Evolutionary conservation across 2,888 invertebrate species (phyloP).

Genomic region (Plebejus anna): DNA sequence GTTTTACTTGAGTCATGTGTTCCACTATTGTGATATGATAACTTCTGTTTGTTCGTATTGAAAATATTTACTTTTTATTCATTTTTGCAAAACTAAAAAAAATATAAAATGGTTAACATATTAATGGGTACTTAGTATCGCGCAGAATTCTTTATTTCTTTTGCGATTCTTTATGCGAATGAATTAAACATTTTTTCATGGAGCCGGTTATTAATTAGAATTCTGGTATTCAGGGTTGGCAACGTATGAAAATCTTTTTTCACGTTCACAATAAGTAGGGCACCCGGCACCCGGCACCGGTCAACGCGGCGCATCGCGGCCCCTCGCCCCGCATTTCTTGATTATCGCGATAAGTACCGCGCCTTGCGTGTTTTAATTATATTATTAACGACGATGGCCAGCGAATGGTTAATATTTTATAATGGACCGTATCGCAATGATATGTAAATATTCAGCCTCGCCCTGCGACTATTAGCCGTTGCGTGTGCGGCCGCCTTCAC

Average conservation of each 20-base stretch:
- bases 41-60: neutral
- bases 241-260: constrained; percentile 27
- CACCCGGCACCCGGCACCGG: constrained; percentile 33
- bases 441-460: constrained; percentile 76
- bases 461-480: constrained; percentile 65
- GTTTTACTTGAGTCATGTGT: constrained; percentile 27
- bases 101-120: neutral
- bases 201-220: constrained; percentile 13
- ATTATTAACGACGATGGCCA: constrained; percentile 74
- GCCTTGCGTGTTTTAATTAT: constrained; percentile 79
- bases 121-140: neutral
- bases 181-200: constrained; percentile 14
- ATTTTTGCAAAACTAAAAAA: neutral
- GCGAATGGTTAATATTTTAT: constrained; percentile 76
- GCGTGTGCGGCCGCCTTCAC: constrained; percentile 72
- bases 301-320: constrained; percentile 37
- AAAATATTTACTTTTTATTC: neutral
- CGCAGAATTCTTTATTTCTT: constrained; percentile 14
- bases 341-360: constrained; percentile 71
- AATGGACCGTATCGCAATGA: constrained; percentile 77
- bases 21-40: constrained; percentile 1
- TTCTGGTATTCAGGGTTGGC: constrained; percentile 24
- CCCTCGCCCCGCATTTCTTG: constrained; percentile 56
- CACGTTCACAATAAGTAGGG: constrained; percentile 40
- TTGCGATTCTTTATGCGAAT: constrained; percentile 22